phyloP scores from a whole-genome alignment of 2,888 invertebrate genomes.

The Stenotaenia linearis region DNA sequence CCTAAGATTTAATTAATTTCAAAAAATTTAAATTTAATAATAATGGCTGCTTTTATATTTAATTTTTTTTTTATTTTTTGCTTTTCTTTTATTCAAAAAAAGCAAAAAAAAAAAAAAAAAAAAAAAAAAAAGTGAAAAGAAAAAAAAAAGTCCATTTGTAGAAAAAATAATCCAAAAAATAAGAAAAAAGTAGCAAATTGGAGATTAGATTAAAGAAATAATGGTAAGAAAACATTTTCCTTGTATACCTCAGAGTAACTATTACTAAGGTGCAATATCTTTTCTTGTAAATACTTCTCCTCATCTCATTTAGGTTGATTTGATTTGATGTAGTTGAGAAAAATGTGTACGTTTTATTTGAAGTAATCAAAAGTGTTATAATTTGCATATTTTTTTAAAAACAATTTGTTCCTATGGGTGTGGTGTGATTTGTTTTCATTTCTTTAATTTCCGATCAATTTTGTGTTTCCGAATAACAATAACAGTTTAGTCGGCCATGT shows the following conservation, averaged over 20 bases:
- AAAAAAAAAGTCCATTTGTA: background rate
- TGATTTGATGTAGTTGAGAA: background rate
- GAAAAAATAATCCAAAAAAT: background rate
- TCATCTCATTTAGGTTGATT: constrained; percentile 20
- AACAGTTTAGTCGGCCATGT: background rate
- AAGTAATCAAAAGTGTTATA: background rate
- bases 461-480: background rate
- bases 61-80: background rate
- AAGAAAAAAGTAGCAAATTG: background rate
- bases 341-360: background rate
- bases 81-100: no score
- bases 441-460: background rate
- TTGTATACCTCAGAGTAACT: constrained; percentile 24
- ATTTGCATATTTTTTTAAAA: background rate
- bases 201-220: background rate
- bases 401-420: constrained; percentile 17
- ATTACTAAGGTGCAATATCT: constrained; percentile 24
- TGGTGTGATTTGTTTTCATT: background rate
- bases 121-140: background rate
- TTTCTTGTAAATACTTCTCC: constrained; percentile 2
- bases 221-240: background rate
- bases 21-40: background rate
- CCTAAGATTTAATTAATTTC: background rate
- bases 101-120: no score
- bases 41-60: background rate